Evolutionary conservation across 2,797 vertebrate species (phyloP).

Genomic region (Stomatorhinus walkeri): DNA sequence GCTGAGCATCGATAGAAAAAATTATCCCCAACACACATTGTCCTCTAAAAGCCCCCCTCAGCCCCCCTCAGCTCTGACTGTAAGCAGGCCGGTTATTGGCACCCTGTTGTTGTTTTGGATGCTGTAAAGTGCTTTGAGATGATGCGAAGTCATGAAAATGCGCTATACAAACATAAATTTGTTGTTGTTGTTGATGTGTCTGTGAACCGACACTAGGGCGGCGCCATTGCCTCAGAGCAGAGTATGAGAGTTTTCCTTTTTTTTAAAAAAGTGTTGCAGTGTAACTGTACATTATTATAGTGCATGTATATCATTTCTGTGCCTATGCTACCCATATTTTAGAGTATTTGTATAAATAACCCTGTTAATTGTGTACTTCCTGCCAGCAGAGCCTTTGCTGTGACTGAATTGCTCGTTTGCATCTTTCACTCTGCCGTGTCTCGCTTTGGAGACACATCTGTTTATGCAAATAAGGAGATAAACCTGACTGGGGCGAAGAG

Average conservation of each 20-base stretch:
- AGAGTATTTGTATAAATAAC: neutral
- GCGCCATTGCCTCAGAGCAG: neutral
- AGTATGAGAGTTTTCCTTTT: neutral
- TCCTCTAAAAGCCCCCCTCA: neutral
- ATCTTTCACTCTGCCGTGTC: neutral
- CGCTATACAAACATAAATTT: too few species aligned
- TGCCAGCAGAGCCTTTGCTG: neutral
- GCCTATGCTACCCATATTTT: neutral
- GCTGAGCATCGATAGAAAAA: neutral
- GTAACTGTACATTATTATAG: neutral
- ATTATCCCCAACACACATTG: neutral
- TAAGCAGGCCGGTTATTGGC: neutral
- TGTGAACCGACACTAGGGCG: neutral
- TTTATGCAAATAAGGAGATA: neutral
- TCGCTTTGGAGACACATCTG: neutral
- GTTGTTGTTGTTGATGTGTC: neutral
- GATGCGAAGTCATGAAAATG: too few species aligned
- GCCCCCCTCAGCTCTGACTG: neutral
- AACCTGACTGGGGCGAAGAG: neutral
- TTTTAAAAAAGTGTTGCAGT: neutral
- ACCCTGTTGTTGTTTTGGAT: too few species aligned
- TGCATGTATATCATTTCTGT: neutral
- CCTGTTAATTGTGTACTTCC: neutral
- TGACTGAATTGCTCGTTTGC: neutral
- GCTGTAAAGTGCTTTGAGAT: too few species aligned